These are phyloP conservation scores for Lordiphosa clarofinis DNA, from an alignment of 1,140 invertebrate species.

Conservation along the genomic window DNA sequence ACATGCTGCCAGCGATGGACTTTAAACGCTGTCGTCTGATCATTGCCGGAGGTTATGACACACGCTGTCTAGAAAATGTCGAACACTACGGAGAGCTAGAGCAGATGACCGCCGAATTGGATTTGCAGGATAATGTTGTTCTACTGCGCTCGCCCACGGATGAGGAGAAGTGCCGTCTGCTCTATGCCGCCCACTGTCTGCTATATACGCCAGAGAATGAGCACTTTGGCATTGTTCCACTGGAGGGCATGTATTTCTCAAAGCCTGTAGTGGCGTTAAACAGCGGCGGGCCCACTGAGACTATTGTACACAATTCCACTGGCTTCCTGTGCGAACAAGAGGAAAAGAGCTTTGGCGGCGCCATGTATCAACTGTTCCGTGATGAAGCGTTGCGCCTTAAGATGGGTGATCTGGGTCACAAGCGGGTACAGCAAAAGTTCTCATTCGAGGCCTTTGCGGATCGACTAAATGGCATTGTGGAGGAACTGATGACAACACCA, in stretches of 20 bases:
- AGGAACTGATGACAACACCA: conserved; percentile 41
- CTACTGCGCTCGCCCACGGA: conserved; percentile 94
- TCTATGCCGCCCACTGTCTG: conserved; percentile 88
- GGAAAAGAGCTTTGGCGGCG: conserved; percentile 87
- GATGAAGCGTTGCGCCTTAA: conserved; percentile 82
- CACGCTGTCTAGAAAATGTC: conserved; percentile 92
- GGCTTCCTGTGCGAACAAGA: conserved; percentile 91
- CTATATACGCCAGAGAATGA: conserved; percentile 98
- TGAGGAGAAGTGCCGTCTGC: conserved; percentile 88
- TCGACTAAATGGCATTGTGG: conserved; percentile 84
- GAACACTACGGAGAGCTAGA: conserved; percentile 91
- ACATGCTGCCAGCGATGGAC: conserved; percentile 81
- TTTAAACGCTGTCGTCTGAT: conserved; percentile 89
- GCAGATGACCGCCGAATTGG: conserved; percentile 80
- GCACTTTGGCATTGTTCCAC: conserved; percentile 99
- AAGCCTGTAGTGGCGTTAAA: conserved; percentile 97
- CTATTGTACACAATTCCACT: conserved; percentile 91
- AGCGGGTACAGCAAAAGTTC: conserved; percentile 88
- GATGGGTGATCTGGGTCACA: conserved; percentile 86
- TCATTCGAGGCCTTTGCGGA: conserved; percentile 89
- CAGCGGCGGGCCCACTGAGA: conserved; percentile 97
- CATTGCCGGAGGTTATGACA: conserved; percentile 98
- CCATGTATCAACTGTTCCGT: conserved; percentile 86
- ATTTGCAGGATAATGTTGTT: conserved; percentile 87
- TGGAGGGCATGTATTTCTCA: conserved; percentile 97